Evolutionary conservation across 2,888 invertebrate species (phyloP), one percentile per base, ranked within the genome.

Genomic region (Chromoteleia sp.): DNA sequence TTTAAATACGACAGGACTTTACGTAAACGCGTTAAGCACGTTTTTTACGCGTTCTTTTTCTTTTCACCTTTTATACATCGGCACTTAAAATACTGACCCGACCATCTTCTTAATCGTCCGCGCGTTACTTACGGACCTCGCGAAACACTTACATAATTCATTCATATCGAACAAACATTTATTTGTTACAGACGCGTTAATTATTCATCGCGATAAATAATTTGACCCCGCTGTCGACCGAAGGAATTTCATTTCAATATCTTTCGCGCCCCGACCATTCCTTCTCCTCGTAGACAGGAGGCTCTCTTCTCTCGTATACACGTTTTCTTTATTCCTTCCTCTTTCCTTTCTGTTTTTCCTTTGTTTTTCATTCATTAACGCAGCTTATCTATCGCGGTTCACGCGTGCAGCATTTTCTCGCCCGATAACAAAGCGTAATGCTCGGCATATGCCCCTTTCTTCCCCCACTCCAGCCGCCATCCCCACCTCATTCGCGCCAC

Each of bases 341-440:
- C 56, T 48, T 39, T 58, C 25, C 25, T 45, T 45, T 48, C 70
- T 39, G 70, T 39, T 17, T 39, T 5, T 25, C 50, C 33, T 48
- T 59, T 39, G 70, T 39, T 17, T 25, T 25, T 25, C 33, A 73
- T 73, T 73, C 61, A 61, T 61, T 61, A 61, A 61, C 61, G 19
- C 19, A 17, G 52, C 1, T 41, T 29, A 39, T 52, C 52, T 61
- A 73, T 73, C 61, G n/a, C n/a, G 73, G 61, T 73, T 73, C 73
- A 73, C 43, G 73, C 61, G 54, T 36, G 12, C 43, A 56, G 12
- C 43, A 56, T 63, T 63, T 74, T 59, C 59, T 56, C 65, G 52
- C 25, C 21, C 33, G 59, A 59, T 68, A 76, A 76, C 67, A 67
- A 67, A 67, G 58, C 67, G 21, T 15, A 21, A 1, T 14, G 25